phyloP scores from a whole-genome alignment of 2,113 vertebrate genomes.

The Polypterus bichir region DNA sequence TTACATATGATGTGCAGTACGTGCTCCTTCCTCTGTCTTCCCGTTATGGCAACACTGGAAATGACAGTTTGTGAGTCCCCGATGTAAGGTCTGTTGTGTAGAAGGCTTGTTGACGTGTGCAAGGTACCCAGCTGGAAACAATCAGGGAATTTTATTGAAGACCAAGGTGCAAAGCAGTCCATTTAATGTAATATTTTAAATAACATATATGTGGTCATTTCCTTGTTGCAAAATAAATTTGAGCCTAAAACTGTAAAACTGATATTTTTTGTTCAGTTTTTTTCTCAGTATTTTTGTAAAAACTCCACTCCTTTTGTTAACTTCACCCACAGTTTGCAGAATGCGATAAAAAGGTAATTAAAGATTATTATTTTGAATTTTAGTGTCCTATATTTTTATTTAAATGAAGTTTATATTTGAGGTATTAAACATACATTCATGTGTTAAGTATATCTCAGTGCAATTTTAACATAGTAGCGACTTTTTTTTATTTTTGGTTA shows the following conservation, averaged over 20 bases:
- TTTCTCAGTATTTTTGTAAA: slow-evolving; percentile 1
- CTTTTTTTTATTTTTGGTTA: too few relatives aligned
- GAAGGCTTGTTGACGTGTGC: too few relatives aligned
- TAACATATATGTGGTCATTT: background rate
- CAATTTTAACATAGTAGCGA: too few relatives aligned
- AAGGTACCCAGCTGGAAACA: background rate
- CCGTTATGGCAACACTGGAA: background rate
- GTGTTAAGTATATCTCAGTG: too few relatives aligned
- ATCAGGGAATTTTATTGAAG: background rate
- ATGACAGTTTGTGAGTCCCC: background rate
- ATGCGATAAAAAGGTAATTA: slow-evolving; percentile 3
- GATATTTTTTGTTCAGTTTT: slow-evolving; percentile 1
- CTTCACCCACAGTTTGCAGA: slow-evolving; percentile 3
- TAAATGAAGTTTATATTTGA: background rate
- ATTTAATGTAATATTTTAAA: background rate
- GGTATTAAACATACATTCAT: too few relatives aligned
- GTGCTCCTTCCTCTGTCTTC: slow-evolving; percentile 9
- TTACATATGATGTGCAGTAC: slow-evolving; percentile 2
- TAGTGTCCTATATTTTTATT: slow-evolving; percentile 4
- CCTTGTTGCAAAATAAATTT: background rate
- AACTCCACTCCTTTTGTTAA: slow-evolving; percentile 6
- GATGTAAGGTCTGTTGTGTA: too few relatives aligned
- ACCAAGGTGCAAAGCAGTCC: background rate
- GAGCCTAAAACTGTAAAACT: background rate
- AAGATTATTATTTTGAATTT: slow-evolving; percentile 8